Base-by-base conservation (phyloP, 1,140 invertebrate species). In the Rhopalosiphum maidis region DNA sequence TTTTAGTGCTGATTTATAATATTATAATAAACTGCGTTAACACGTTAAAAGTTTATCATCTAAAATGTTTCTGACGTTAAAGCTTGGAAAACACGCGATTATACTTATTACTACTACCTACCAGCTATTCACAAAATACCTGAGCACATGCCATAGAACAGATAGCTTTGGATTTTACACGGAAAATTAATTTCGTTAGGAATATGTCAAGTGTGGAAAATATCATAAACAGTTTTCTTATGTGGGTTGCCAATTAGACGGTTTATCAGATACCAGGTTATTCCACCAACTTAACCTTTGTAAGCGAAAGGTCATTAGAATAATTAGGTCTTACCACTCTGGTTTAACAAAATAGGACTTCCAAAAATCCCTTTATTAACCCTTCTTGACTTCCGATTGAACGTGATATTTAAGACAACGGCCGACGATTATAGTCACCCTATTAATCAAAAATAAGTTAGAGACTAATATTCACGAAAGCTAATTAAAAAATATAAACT, bases 311-410 rank as follows among this genome's bases (percentile, higher is more conserved):
- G 88, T 90, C 88, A 90, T 37, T 21, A 9, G 88, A 90, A 90
- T 35, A 51, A 54, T 55, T 41, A 55, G 88, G 88, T 37, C 48
- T 55, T 90, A 25, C 86, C 46, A 11, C n/a, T 46, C n/a, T 22
- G 46, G 30, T 88, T n/a, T 77, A 89, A 37, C 35, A 9, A 55
- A 55, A 60, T 41, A 41, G 35, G 87, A 15, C 48, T 23, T 88
- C n/a, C 51, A 37, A 54, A 89, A 89, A 43, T 23, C 9, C 88
- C 37, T 60, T 55, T 54, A 88, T 90, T 60, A 90, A 90, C 54
- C 88, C 51, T 90, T 90, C 88, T 60, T 41, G 54, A 90, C 88
- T 90, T 60, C 54, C 54, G 88, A 43, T 60, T 6, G 54, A 23
- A 43, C 37, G 11, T 90, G 88, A 60, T 90, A 90, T 90, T 90